phyloP scores from a whole-genome alignment of 1,140 invertebrate species.

The Triops cancriformis region DNA sequence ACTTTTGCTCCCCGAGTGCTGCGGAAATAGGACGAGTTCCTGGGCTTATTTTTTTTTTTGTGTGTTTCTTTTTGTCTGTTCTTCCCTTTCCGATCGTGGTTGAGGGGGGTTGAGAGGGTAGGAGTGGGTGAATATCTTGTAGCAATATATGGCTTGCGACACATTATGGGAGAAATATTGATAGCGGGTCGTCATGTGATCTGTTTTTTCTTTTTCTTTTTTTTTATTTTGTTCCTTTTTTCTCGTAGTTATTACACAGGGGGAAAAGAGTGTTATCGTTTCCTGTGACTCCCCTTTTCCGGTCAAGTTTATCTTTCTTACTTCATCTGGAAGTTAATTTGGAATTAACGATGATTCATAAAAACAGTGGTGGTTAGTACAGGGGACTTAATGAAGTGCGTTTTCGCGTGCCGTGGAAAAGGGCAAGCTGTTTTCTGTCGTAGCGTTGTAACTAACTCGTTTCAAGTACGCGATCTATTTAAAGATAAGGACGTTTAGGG shows the following conservation, averaged over 20 bases:
- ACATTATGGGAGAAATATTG: neutral
- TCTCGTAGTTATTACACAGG: neutral
- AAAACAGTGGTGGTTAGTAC: too few relatives aligned
- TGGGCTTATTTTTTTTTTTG: neutral
- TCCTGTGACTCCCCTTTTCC: constrained; percentile 4
- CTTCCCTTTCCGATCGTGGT: neutral
- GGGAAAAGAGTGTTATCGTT: constrained; percentile 15
- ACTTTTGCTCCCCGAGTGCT: constrained; percentile 6
- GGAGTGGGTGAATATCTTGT: too few relatives aligned
- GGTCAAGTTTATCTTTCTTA: constrained; percentile 11
- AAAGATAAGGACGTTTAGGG: too few relatives aligned
- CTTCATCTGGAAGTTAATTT: neutral
- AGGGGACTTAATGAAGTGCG: too few relatives aligned
- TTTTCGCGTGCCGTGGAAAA: too few relatives aligned
- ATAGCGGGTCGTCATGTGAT: neutral
- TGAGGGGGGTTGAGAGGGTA: too few relatives aligned
- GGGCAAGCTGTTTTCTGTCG: too few relatives aligned
- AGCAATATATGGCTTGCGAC: neutral
- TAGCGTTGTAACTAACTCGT: too few relatives aligned
- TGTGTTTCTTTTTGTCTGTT: neutral
- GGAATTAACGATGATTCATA: too few relatives aligned
- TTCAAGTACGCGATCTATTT: too few relatives aligned
- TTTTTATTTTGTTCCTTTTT: constrained; percentile 3
- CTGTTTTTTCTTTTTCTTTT: constrained; percentile 5
- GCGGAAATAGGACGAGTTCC: constrained; percentile 18